phyloP scores from a whole-genome alignment of 2,797 vertebrate species.

The Microcaecilia unicolor region DNA sequence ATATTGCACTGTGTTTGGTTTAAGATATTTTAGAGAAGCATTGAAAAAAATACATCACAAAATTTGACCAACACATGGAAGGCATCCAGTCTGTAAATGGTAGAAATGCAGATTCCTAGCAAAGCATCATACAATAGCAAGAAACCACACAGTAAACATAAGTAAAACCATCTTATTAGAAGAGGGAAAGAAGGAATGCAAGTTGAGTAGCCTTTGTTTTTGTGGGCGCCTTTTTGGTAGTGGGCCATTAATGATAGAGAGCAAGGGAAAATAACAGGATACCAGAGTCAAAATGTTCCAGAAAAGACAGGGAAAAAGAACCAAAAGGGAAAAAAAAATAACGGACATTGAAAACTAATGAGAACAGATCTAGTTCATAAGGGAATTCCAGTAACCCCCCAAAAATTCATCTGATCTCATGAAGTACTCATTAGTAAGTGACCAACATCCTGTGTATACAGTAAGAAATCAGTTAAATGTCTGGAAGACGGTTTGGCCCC shows the following conservation, averaged over 20 bases:
- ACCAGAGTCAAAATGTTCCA: slow-evolving; percentile 7
- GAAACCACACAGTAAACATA: slow-evolving; percentile 37
- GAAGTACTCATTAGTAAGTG: not conserved
- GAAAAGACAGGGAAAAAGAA: too few relatives aligned
- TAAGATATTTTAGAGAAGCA: slow-evolving; percentile 16
- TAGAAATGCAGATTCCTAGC: slow-evolving; percentile 37
- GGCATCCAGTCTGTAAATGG: slow-evolving; percentile 33
- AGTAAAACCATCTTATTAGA: slow-evolving; percentile 41
- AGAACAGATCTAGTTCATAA: too few relatives aligned
- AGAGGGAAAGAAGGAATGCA: slow-evolving; percentile 2
- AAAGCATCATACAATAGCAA: slow-evolving; percentile 25
- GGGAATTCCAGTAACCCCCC: too few relatives aligned
- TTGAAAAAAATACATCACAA: slow-evolving; percentile 25
- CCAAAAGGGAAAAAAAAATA: too few relatives aligned
- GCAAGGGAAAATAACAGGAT: too few relatives aligned
- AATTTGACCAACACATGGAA: slow-evolving; percentile 34
- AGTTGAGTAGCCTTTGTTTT: slow-evolving; percentile 18
- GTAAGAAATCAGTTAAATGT: too few relatives aligned
- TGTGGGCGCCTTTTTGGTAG: slow-evolving; percentile 21
- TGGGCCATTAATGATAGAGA: slow-evolving; percentile 7
- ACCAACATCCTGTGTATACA: not conserved
- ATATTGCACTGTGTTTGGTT: slow-evolving; percentile 14
- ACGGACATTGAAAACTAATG: too few relatives aligned
- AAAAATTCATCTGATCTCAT: not conserved
- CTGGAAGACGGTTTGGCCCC: too few relatives aligned